phyloP scores from a whole-genome alignment of 2,113 vertebrate genomes.

The Paedocypris sp. region DNA sequence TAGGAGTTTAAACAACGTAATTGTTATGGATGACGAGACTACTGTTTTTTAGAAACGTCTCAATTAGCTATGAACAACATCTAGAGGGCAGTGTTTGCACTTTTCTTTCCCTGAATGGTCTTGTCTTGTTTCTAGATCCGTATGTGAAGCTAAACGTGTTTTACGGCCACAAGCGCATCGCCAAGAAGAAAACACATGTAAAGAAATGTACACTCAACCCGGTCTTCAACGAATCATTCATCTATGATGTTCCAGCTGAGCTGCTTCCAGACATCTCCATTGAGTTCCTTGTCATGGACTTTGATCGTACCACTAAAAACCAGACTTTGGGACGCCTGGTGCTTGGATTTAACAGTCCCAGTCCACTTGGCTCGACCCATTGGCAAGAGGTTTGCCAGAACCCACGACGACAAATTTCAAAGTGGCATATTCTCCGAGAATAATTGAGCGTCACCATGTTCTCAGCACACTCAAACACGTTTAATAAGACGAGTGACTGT shows the following conservation, averaged over 20 bases:
- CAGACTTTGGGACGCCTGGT: slow-evolving; percentile 83
- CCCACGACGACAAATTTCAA: slow-evolving; percentile 76
- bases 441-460: slow-evolving; percentile 42
- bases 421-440: slow-evolving; percentile 86
- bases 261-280: slow-evolving; percentile 85
- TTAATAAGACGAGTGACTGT: slow-evolving; percentile 3
- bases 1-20: no score
- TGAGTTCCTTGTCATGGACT: slow-evolving; percentile 90
- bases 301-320: slow-evolving; percentile 93
- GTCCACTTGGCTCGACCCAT: slow-evolving; percentile 67
- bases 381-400: slow-evolving; percentile 83
- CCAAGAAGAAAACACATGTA: slow-evolving; percentile 96
- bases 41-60: no score
- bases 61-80: no score
- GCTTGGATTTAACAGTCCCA: slow-evolving; percentile 74
- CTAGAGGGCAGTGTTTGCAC: no score
- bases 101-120: no score
- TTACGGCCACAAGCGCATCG: slow-evolving; percentile 86
- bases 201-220: slow-evolving; percentile 96
- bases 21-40: no score
- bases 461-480: not conserved
- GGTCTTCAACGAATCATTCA: slow-evolving; percentile 94
- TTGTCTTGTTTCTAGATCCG: slow-evolving; percentile 64
- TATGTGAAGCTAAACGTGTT: slow-evolving; percentile 98
- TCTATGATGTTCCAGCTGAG: slow-evolving; percentile 82